Evolutionary conservation across 2,113 vertebrate genomes (phyloP).

Genomic region (Etheostoma spectabile): DNA sequence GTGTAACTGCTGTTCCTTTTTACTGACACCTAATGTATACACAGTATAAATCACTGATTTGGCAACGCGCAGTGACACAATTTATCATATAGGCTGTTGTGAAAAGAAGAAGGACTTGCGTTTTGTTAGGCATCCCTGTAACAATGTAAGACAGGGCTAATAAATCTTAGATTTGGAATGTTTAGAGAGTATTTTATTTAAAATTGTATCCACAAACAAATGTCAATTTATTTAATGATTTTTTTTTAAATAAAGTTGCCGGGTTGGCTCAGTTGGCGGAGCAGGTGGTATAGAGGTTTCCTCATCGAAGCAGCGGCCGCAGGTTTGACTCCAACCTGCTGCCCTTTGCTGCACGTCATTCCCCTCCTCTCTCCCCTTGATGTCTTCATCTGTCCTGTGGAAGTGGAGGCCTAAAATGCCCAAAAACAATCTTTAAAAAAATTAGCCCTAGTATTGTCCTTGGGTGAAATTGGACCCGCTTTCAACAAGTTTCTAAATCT

Average conservation of each 20-base stretch:
- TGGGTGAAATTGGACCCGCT: too few relatives aligned
- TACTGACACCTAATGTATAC: conserved; percentile 63
- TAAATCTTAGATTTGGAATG: conserved; percentile 37
- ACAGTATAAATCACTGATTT: conserved; percentile 69
- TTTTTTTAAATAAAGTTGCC: neutral
- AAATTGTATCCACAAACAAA: neutral
- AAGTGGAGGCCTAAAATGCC: too few relatives aligned
- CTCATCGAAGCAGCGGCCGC: too few relatives aligned
- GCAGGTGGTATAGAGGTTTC: too few relatives aligned
- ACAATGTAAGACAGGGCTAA: conserved; percentile 58
- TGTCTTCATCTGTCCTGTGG: too few relatives aligned
- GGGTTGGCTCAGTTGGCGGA: too few relatives aligned
- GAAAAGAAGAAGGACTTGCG: conserved; percentile 19
- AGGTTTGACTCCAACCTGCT: too few relatives aligned
- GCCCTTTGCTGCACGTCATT: too few relatives aligned
- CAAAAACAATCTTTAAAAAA: too few relatives aligned
- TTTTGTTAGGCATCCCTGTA: conserved; percentile 60
- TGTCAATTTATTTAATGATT: neutral
- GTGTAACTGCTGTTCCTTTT: conserved; percentile 59
- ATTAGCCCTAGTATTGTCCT: too few relatives aligned
- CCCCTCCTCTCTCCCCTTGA: too few relatives aligned
- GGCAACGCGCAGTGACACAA: conserved; percentile 46
- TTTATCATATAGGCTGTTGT: conserved; percentile 57
- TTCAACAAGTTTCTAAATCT: too few relatives aligned
- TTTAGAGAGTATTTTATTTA: neutral